Evolutionary conservation across 2,888 invertebrate genomes (phyloP).

Genomic region (Drosophila kambysellisi): DNA sequence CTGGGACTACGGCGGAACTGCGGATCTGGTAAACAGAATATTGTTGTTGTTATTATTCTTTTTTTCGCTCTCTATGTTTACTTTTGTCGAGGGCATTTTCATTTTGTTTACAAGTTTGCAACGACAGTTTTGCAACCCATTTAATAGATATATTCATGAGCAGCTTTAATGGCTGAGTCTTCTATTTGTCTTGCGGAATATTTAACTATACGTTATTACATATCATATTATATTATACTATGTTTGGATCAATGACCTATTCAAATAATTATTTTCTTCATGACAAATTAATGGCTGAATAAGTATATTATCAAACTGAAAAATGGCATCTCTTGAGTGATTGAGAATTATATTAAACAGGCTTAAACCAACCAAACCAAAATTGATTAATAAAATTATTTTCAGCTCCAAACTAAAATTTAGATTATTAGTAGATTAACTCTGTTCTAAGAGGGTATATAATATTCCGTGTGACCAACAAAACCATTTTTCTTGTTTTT

Average conservation of each 20-base stretch:
- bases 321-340: too few relatives aligned
- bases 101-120: background rate
- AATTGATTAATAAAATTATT: background rate
- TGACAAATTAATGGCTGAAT: background rate
- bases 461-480: background rate
- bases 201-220: background rate
- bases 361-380: background rate
- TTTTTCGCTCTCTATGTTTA: background rate
- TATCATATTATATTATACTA: background rate
- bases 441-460: background rate
- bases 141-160: background rate
- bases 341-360: too few relatives aligned
- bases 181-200: too few relatives aligned
- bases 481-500: background rate
- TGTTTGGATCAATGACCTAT: background rate
- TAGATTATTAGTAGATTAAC: background rate
- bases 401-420: background rate
- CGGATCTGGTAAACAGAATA: slow-evolving; percentile 71
- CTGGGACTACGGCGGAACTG: slow-evolving; percentile 48
- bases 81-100: background rate
- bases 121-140: background rate
- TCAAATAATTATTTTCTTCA: background rate
- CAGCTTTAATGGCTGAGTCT: background rate
- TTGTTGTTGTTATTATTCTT: slow-evolving; percentile 27
- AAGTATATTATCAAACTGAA: too few relatives aligned